Percentiles rank a stretch among this genome's conserved stretches.
These are phyloP conservation scores for Protophormia terraenovae DNA, from an alignment of 2,888 invertebrate genomes.

Conservation along the genomic window DNA sequence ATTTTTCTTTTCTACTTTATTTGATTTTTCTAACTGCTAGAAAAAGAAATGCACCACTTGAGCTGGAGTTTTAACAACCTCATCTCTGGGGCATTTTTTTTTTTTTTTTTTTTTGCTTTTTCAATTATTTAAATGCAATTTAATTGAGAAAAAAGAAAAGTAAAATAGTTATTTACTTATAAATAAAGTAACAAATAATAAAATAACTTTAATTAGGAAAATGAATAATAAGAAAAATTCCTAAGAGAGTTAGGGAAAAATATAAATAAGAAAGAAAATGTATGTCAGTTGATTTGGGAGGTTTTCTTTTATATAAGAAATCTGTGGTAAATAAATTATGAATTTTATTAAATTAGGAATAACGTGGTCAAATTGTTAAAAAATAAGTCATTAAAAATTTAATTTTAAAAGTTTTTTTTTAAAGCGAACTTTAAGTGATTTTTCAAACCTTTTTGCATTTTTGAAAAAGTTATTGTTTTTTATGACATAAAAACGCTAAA, in stretches of 20 bases:
- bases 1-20: conserved; percentile 16
- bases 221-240: background rate
- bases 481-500: too few relatives aligned
- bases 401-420: too few relatives aligned
- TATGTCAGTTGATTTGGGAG: conserved; percentile 33
- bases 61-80: conserved; percentile 18
- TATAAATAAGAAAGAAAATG: background rate
- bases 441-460: too few relatives aligned
- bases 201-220: conserved; percentile 30
- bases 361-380: too few relatives aligned
- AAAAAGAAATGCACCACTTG: background rate
- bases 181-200: conserved; percentile 31
- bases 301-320: background rate
- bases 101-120: background rate
- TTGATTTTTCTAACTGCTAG: conserved; percentile 20
- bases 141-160: conserved; percentile 41
- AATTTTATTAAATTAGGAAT: background rate
- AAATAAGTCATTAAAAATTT: too few relatives aligned
- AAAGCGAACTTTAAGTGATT: too few relatives aligned
- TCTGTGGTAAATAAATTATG: background rate
- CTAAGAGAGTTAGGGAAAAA: background rate
- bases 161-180: background rate
- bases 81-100: conserved; percentile 16
- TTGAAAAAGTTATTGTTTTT: too few relatives aligned
- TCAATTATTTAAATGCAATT: conserved; percentile 42